These are phyloP conservation scores for Helicolenus hilgendorfi DNA, from an alignment of 2,797 vertebrate species.

Conservation along the genomic window DNA sequence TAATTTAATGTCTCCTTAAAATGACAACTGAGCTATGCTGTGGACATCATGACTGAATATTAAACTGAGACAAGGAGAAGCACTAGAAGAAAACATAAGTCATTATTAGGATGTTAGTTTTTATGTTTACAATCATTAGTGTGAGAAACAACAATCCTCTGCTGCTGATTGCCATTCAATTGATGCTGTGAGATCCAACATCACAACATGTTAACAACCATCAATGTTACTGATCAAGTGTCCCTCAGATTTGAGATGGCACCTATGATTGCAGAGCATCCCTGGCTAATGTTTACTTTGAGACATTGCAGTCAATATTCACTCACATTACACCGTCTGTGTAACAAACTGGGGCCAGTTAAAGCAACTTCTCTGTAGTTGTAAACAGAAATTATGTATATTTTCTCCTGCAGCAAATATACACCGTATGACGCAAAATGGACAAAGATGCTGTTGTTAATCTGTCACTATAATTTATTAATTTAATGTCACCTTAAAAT, in stretches of 20 bases:
- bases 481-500: neutral
- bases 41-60: neutral
- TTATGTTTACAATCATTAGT: neutral
- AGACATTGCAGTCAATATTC: neutral
- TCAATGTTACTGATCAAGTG: neutral
- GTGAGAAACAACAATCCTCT: neutral
- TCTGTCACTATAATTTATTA: neutral
- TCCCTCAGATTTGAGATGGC: neutral
- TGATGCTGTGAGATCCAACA: neutral
- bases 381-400: neutral
- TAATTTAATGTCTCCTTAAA: neutral
- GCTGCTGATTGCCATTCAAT: neutral
- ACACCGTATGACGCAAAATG: neutral
- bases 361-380: constrained; percentile 22
- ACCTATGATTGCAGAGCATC: neutral
- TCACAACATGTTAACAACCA: constrained; percentile 6
- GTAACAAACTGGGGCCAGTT: constrained; percentile 44
- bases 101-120: neutral
- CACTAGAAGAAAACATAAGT: neutral
- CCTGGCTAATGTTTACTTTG: constrained; percentile 48
- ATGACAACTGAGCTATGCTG: neutral
- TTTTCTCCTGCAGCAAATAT: neutral
- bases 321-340: constrained; percentile 70
- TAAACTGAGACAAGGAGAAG: neutral
- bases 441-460: neutral